These are phyloP conservation scores for Pelobates fuscus DNA, from an alignment of 2,113 vertebrate species.

Conservation along the genomic window DNA sequence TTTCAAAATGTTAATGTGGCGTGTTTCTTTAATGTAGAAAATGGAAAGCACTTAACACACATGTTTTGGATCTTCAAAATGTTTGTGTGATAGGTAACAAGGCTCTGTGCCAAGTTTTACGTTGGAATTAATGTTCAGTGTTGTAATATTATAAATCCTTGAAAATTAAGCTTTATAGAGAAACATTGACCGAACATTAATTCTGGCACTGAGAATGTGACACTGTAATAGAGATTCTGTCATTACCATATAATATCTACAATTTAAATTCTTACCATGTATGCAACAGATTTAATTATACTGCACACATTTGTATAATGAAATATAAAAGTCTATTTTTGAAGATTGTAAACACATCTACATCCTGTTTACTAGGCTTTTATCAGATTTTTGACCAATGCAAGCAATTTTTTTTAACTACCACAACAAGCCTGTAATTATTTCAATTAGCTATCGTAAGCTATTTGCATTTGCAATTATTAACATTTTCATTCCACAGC, in stretches of 20 bases:
- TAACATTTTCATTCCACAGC: conserved; percentile 1
- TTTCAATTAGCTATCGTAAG: conserved; percentile 28
- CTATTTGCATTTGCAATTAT: conserved; percentile 25
- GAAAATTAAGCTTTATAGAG: conserved; percentile 46
- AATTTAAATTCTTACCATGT: conserved; percentile 34
- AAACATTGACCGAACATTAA: conserved; percentile 47
- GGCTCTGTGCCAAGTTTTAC: conserved; percentile 6
- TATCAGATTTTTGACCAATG: conserved; percentile 41
- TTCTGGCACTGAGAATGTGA: conserved; percentile 40
- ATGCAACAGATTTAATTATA: conserved; percentile 35
- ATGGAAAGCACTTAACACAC: neutral
- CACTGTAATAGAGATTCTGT: conserved; percentile 40
- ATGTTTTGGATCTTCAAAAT: conserved; percentile 11
- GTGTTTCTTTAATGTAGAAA: no score
- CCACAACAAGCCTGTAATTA: conserved; percentile 33
- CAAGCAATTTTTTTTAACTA: conserved; percentile 27
- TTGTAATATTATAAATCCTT: conserved; percentile 45
- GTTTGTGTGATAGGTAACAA: conserved; percentile 13
- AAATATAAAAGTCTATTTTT: conserved; percentile 18
- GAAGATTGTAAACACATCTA: conserved; percentile 32
- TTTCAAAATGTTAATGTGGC: no score
- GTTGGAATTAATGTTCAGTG: conserved; percentile 39
- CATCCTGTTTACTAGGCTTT: conserved; percentile 38
- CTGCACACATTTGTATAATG: conserved; percentile 28
- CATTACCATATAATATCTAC: conserved; percentile 40